Evolutionary conservation across 2,888 invertebrate genomes (phyloP).

Genomic region (Ganaspis brasiliensis): DNA sequence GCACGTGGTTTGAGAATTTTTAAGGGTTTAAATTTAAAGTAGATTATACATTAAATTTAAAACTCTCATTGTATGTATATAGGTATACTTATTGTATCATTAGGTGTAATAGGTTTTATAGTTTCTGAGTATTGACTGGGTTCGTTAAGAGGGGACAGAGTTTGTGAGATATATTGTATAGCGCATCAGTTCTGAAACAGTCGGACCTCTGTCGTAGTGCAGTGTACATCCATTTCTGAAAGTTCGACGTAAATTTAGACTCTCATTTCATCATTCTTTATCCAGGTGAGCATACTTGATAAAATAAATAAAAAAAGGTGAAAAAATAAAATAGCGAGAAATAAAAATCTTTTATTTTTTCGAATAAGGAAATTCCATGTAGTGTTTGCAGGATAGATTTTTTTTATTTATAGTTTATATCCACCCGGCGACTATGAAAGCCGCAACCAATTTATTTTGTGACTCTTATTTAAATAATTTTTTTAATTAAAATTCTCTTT

Average conservation of each 20-base stretch:
- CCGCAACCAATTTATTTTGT: neutral
- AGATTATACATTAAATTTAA: no score
- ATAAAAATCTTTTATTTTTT: neutral
- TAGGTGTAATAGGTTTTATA: no score
- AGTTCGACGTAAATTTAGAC: neutral
- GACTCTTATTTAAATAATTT: neutral
- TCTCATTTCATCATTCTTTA: slow-evolving; percentile 27
- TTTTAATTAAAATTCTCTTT: neutral
- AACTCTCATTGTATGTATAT: no score
- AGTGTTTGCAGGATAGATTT: neutral
- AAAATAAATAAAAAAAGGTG: slow-evolving; percentile 18
- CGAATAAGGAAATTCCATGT: neutral
- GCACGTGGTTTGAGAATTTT: no score
- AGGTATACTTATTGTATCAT: no score
- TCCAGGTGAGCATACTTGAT: slow-evolving; percentile 15
- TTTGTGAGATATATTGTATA: no score
- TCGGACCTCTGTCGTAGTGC: slow-evolving; percentile 2
- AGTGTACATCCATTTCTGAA: neutral
- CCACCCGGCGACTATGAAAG: slow-evolving; percentile 1
- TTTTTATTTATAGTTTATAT: neutral
- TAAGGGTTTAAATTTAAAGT: no score
- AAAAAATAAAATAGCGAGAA: neutral
- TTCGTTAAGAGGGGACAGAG: no score
- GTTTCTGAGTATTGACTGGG: no score
- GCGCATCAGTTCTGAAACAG: no score